Percentiles rank a stretch among this genome's conserved stretches.
Evolutionary conservation across 2,797 vertebrate genomes (phyloP).

Genomic region (Sciurus vulgaris): DNA sequence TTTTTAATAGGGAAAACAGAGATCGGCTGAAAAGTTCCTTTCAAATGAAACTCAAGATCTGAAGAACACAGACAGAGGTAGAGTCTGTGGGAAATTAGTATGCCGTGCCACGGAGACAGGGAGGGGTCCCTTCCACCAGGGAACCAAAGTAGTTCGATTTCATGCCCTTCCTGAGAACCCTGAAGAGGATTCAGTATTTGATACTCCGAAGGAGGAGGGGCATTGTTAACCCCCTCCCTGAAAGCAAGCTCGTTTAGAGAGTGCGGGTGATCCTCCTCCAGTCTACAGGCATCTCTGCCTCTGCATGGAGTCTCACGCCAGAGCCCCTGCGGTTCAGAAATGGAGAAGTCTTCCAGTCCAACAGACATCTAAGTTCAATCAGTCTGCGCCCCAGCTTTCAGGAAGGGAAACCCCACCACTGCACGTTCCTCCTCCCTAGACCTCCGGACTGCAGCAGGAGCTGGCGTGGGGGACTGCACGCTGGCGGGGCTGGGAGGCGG

Average conservation of each 20-base stretch:
- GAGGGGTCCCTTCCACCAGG: background rate
- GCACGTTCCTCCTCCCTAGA: background rate
- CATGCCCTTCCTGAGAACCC: background rate
- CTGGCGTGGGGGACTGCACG: background rate
- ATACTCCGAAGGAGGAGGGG: background rate
- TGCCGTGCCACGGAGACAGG: accelerated
- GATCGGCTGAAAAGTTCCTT: background rate
- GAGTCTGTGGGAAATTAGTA: background rate
- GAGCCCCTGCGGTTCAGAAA: background rate
- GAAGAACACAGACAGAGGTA: background rate
- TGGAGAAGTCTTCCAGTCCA: background rate
- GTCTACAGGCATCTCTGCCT: background rate
- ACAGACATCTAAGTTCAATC: background rate
- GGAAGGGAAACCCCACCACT: background rate
- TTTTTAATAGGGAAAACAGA: constrained; percentile 14
- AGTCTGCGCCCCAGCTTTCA: background rate
- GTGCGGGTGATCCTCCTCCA: background rate
- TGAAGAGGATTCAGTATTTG: background rate
- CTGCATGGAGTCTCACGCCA: background rate
- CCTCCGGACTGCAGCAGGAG: background rate
- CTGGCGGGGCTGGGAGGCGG: background rate
- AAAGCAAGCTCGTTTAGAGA: background rate
- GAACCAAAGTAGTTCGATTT: background rate
- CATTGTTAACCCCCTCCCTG: accelerated
- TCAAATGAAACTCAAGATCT: background rate